Conservation (phyloP, 2,888 invertebrate species). For the Spodoptera exigua region DNA sequence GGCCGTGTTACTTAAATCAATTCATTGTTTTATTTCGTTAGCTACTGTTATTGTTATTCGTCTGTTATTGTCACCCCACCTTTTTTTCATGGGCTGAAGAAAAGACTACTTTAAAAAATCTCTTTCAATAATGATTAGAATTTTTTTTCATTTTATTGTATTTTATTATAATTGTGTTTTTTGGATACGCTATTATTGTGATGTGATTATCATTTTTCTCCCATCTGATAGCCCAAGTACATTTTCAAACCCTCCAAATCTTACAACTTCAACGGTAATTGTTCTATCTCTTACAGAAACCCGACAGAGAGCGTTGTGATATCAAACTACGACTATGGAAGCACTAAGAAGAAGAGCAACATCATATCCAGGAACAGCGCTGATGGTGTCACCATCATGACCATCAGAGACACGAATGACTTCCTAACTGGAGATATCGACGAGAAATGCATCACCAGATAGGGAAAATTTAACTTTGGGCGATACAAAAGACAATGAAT, state of each 20-base stretch:
- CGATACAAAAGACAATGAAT: slow-evolving; percentile 46
- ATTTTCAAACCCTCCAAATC: not conserved
- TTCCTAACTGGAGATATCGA: slow-evolving; percentile 75
- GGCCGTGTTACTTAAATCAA: too few relatives aligned
- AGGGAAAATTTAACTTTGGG: slow-evolving; percentile 49
- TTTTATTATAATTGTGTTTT: too few relatives aligned
- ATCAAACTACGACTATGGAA: slow-evolving; percentile 86
- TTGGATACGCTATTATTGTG: too few relatives aligned
- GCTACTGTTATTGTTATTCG: too few relatives aligned
- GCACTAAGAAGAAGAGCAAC: slow-evolving; percentile 84
- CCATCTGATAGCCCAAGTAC: too few relatives aligned
- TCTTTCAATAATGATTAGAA: too few relatives aligned
- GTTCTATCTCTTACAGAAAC: slow-evolving; percentile 80
- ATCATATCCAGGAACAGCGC: slow-evolving; percentile 79
- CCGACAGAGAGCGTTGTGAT: slow-evolving; percentile 87
- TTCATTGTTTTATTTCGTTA: too few relatives aligned
- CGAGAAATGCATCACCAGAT: slow-evolving; percentile 80
- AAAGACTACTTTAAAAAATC: too few relatives aligned
- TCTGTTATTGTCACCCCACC: too few relatives aligned
- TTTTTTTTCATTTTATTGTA: too few relatives aligned
- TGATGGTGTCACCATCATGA: slow-evolving; percentile 84
- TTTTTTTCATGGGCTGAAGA: too few relatives aligned
- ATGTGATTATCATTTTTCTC: too few relatives aligned
- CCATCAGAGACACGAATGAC: slow-evolving; percentile 78
- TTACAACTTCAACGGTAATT: slow-evolving; percentile 68